These are phyloP conservation scores for Eupithecia insigniata DNA, from an alignment of 2,888 invertebrate species.

Conservation along the genomic window DNA sequence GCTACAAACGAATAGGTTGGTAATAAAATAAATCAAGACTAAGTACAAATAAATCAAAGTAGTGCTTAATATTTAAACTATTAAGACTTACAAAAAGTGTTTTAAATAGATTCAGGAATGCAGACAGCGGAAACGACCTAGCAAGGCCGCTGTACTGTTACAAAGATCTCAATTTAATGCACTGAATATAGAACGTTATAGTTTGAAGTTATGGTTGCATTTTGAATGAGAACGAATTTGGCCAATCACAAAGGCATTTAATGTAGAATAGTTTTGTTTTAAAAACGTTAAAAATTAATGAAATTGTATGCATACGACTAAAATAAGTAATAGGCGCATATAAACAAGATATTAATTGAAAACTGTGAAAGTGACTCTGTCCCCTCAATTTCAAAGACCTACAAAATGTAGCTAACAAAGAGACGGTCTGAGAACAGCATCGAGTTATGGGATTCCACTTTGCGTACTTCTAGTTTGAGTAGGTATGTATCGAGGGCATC, in stretches of 20 bases:
- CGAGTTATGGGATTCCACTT: no score
- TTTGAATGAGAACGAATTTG: constrained; percentile 30
- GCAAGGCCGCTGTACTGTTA: constrained; percentile 75
- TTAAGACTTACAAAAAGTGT: constrained; percentile 17
- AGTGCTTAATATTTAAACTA: not conserved
- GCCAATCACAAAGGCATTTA: constrained; percentile 35
- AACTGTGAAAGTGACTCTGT: no score
- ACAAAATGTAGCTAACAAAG: no score
- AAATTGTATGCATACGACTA: no score
- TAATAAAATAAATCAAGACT: constrained; percentile 13
- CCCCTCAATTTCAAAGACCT: no score
- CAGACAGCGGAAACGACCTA: constrained; percentile 72
- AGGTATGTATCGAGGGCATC: no score
- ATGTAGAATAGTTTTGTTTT: constrained; percentile 46
- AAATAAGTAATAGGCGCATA: no score
- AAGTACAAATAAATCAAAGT: not conserved
- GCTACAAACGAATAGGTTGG: not conserved
- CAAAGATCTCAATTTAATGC: constrained; percentile 58
- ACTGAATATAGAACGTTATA: constrained; percentile 32
- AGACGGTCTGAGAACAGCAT: no score
- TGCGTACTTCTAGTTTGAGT: no score
- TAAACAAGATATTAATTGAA: not conserved
- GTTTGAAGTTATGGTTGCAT: constrained; percentile 34
- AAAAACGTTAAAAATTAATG: no score
- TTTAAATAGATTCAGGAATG: constrained; percentile 61